Conservation (phyloP, 1,140 invertebrate genomes). For the Drosophila ironensis region DNA sequence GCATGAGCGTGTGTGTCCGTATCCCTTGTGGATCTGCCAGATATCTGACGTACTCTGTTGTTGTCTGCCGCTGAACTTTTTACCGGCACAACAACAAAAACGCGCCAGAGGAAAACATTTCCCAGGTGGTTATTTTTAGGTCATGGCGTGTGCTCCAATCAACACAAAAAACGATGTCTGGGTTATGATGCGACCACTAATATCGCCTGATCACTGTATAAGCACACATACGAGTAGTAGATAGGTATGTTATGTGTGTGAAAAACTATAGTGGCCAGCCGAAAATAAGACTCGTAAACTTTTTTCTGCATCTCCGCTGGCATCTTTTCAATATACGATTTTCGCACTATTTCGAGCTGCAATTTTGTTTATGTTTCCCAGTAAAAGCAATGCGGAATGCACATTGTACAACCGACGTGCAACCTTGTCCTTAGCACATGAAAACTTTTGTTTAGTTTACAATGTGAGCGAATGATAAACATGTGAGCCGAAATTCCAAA, state of each 20-base stretch:
- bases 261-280: too few relatives aligned
- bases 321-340: conserved; percentile 40
- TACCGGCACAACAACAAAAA: conserved; percentile 42
- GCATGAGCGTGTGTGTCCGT: conserved; percentile 21
- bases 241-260: too few relatives aligned
- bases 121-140: conserved; percentile 65
- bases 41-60: conserved; percentile 62
- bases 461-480: conserved; percentile 44
- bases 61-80: conserved; percentile 64
- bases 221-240: too few relatives aligned
- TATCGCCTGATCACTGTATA: conserved; percentile 11
- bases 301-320: not conserved
- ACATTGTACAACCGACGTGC: conserved; percentile 34
- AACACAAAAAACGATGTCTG: conserved; percentile 27
- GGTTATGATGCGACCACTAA: conserved; percentile 24
- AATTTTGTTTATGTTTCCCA: conserved; percentile 67
- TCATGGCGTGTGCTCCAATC: conserved; percentile 62
- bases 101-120: conserved; percentile 28
- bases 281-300: not conserved
- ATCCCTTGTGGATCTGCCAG: conserved; percentile 20
- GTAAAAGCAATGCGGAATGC: conserved; percentile 60
- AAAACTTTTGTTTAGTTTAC: conserved; percentile 56
- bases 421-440: conserved; percentile 78
- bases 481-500: conserved; percentile 33
- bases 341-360: conserved; percentile 45